Evolutionary conservation across 2,888 invertebrate species (phyloP).

Genomic region (Orthonevra nobilis): DNA sequence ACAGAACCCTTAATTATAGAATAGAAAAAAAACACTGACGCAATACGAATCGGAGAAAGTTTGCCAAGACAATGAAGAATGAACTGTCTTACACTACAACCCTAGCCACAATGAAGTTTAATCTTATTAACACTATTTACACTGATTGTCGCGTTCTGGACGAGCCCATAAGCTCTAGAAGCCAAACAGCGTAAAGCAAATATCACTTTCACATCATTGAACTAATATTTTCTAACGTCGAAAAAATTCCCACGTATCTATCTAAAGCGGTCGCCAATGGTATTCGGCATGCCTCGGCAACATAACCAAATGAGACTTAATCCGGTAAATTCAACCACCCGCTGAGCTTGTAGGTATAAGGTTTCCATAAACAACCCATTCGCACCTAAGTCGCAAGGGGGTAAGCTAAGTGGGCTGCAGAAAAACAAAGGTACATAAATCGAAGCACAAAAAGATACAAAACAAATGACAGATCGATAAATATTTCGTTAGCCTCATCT

Average conservation of each 20-base stretch:
- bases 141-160: too few species aligned
- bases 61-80: too few species aligned
- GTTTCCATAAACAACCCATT: slow-evolving; percentile 31
- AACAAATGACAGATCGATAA: background rate
- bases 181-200: slow-evolving; percentile 35
- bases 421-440: background rate
- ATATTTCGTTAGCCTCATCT: background rate
- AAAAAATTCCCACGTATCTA: slow-evolving; percentile 39
- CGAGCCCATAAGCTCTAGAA: too few species aligned
- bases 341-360: slow-evolving; percentile 43
- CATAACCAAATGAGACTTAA: slow-evolving; percentile 42
- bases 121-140: too few species aligned
- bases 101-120: too few species aligned
- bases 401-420: background rate
- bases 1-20: too few species aligned
- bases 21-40: too few species aligned
- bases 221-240: background rate
- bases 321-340: slow-evolving; percentile 46
- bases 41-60: too few species aligned
- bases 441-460: slow-evolving; percentile 9
- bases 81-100: too few species aligned
- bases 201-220: slow-evolving; percentile 32
- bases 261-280: background rate
- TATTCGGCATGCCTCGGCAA: slow-evolving; percentile 14
- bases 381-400: background rate